phyloP scores from a whole-genome alignment of 2,888 invertebrate genomes.

The Antitype chi region DNA sequence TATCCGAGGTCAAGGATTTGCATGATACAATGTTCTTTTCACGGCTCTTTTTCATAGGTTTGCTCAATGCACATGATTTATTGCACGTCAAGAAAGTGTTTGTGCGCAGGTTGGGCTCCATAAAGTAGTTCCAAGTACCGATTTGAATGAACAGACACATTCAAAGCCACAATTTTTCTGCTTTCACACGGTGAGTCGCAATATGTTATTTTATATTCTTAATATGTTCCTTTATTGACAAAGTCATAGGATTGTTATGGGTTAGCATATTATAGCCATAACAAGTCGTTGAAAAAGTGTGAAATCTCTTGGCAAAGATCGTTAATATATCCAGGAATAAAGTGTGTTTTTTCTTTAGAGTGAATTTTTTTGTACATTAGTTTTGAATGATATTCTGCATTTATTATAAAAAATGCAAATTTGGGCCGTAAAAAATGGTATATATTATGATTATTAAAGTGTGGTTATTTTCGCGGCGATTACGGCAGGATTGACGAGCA shows the following conservation, averaged over 20 bases:
- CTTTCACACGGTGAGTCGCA: slow-evolving; percentile 25
- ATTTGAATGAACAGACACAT: slow-evolving; percentile 63
- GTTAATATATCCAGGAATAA: neutral
- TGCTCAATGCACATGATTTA: slow-evolving; percentile 74
- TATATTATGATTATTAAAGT: slow-evolving; percentile 18
- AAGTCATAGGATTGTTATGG: slow-evolving; percentile 25
- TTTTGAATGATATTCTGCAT: neutral
- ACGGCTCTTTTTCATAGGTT: slow-evolving; percentile 69
- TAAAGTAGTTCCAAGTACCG: slow-evolving; percentile 68
- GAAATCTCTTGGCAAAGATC: slow-evolving; percentile 8
- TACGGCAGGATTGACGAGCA: slow-evolving; percentile 67
- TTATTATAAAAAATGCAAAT: neutral
- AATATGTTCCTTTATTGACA: slow-evolving; percentile 8
- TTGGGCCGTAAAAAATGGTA: slow-evolving; percentile 10
- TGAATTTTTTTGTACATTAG: neutral
- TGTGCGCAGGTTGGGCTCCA: slow-evolving; percentile 62
- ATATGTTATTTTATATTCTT: slow-evolving; percentile 20
- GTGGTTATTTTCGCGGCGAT: slow-evolving; percentile 9
- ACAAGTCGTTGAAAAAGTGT: slow-evolving; percentile 9
- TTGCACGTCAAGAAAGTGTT: slow-evolving; percentile 66
- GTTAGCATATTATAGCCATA: slow-evolving; percentile 12
- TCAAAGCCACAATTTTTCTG: slow-evolving; percentile 55
- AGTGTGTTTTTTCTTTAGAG: neutral
- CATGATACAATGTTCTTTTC: slow-evolving; percentile 78
- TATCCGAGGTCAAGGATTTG: slow-evolving; percentile 81